phyloP scores from a whole-genome alignment of 1,140 invertebrate species.

The Mesaphorura yosii region DNA sequence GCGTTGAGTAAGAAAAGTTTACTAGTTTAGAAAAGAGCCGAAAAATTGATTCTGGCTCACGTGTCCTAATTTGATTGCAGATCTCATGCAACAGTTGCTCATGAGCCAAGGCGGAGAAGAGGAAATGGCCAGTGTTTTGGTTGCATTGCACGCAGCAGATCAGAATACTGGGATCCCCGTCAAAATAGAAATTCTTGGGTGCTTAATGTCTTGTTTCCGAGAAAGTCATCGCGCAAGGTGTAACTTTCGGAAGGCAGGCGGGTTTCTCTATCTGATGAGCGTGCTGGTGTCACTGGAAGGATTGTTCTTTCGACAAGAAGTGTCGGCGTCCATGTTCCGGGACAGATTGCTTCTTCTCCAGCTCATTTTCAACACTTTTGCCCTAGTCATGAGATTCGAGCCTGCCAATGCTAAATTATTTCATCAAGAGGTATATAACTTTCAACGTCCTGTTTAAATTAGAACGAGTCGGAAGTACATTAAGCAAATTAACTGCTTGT shows the following conservation, averaged over 20 bases:
- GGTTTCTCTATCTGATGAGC: conserved; percentile 94
- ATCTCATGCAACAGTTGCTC: conserved; percentile 41
- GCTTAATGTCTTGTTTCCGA: conserved; percentile 70
- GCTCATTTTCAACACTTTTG: conserved; percentile 74
- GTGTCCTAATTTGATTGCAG: conserved; percentile 10
- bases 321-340: conserved; percentile 43
- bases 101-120: conserved; percentile 85
- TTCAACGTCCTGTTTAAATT: too few species aligned
- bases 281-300: conserved; percentile 87
- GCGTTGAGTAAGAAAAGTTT: conserved; percentile 14
- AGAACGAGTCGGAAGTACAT: background rate
- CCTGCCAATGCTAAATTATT: conserved; percentile 98
- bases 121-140: conserved; percentile 82
- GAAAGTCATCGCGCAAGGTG: conserved; percentile 92
- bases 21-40: background rate
- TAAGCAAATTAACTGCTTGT: conserved; percentile 2
- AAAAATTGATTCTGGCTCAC: background rate
- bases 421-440: conserved; percentile 70
- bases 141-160: conserved; percentile 72
- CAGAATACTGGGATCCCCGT: conserved; percentile 62
- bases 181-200: conserved; percentile 83
- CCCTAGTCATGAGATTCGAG: conserved; percentile 96
- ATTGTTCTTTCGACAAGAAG: conserved; percentile 46
- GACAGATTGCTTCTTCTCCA: conserved; percentile 26
- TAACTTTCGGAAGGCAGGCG: conserved; percentile 92